Base-by-base conservation (phyloP, 1,140 invertebrate species). In the Stegodyphus dumicola region DNA sequence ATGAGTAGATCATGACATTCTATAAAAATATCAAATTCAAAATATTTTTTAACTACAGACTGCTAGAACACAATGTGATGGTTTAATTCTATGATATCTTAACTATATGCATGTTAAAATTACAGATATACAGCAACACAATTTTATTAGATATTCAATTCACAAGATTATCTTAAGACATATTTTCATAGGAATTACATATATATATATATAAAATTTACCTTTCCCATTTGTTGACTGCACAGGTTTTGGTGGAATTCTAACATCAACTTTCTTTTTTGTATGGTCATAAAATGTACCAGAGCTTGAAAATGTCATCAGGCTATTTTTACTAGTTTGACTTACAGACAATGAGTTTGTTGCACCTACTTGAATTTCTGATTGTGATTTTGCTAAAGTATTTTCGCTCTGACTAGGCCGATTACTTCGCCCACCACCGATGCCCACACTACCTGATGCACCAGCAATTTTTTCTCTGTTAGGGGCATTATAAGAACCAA, bases 261-360 rank as follows among this genome's bases (percentile, higher is more conserved):
- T 77, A 10, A 86, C 67, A 71, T 86, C 84, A 17, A 53, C 56
- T 65, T 78, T 86, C 48, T 78, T 86, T 17, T 65, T 86, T 53
- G 67, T 52, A 48, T 86, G 84, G 64, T 77, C 84, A 78, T 86
- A 86, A 76, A 86, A 86, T 13, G 84, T 86, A 10, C 84, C 84
- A 71, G 84, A 86, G 18, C 84, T 86, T 7, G 84, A 86, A 65
- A 70, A 86, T 5, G 84, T 86, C 84, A 86, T 86, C 17, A 86
- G 15, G 65, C 84, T 86, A 64, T 86, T 77, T 65, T 78, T 86
- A 66, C 84, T 86, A 9, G 74, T 86, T n/a, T 86, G 84, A 66
- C 84, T 86, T 9, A 86, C 76, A 48, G 84, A 86, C n/a, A 86
- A 49, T 65, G 84, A 86, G 48, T 86, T 86, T n/a, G 76, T 66